Evolutionary conservation across 2,888 invertebrate genomes (phyloP).

Genomic region (Cybosia mesomella): DNA sequence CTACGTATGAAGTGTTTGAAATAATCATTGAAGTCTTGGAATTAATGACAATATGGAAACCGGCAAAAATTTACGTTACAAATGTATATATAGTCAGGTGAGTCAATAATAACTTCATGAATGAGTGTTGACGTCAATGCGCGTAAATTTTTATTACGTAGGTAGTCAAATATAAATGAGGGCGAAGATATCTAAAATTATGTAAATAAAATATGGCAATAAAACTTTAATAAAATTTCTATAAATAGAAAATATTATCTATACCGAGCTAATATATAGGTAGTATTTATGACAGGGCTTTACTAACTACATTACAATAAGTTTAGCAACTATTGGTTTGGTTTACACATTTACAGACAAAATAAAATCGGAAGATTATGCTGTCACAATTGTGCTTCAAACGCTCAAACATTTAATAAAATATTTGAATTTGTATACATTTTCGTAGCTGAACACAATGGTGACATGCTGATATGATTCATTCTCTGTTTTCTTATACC

Average conservation of each 20-base stretch:
- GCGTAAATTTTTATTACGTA: conserved; percentile 53
- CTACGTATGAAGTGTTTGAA: conserved; percentile 41
- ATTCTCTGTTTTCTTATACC: conserved; percentile 31
- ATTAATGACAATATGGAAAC: conserved; percentile 47
- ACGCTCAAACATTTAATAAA: conserved; percentile 7
- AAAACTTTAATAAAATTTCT: conserved; percentile 45
- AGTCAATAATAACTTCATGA: conserved; percentile 75
- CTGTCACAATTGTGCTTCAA: conserved; percentile 44
- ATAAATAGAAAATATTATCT: conserved; percentile 33
- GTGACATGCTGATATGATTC: conserved; percentile 26
- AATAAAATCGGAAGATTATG: conserved; percentile 54
- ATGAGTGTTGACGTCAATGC: conserved; percentile 78
- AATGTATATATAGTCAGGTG: conserved; percentile 61
- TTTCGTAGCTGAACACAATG: conserved; percentile 34
- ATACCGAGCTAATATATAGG: conserved; percentile 14
- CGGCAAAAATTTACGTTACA: conserved; percentile 43
- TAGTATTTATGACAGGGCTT: conserved; percentile 18
- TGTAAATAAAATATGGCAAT: conserved; percentile 40
- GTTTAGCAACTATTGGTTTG: conserved; percentile 41
- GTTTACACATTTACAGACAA: conserved; percentile 56
- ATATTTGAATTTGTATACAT: conserved; percentile 12
- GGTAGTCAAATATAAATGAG: conserved; percentile 19
- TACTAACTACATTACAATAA: conserved; percentile 24
- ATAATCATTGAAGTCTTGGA: conserved; percentile 54
- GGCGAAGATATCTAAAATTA: conserved; percentile 10